Evolutionary conservation across 2,888 invertebrate species (phyloP).

Genomic region (Drosophila fulvimacula): DNA sequence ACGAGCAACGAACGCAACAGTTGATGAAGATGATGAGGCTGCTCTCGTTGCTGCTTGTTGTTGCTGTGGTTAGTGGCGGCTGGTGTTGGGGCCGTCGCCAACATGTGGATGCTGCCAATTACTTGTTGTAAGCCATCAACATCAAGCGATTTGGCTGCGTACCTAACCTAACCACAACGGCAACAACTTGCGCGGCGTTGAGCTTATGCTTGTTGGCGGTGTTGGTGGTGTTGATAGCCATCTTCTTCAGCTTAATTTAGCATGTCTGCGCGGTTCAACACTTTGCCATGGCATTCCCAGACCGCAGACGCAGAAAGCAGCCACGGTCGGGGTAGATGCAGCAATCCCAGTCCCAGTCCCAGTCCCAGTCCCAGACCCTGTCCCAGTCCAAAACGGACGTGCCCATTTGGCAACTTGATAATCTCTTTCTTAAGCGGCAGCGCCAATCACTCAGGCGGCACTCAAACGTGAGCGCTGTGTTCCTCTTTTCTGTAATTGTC

Average conservation of each 20-base stretch:
- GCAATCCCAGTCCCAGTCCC: background rate
- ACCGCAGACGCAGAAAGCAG: constrained; percentile 24
- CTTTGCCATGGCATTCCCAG: constrained; percentile 58
- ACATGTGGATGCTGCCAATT: constrained; percentile 78
- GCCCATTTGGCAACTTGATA: constrained; percentile 81
- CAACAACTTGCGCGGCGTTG: background rate
- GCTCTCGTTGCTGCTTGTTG: constrained; percentile 28
- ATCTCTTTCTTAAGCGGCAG: constrained; percentile 79
- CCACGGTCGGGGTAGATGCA: constrained; percentile 10
- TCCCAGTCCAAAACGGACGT: constrained; percentile 59
- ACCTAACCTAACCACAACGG: constrained; percentile 30
- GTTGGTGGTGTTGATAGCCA: constrained; percentile 78
- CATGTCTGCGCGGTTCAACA: constrained; percentile 79
- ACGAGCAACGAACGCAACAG: constrained; percentile 56
- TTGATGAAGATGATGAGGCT: constrained; percentile 65
- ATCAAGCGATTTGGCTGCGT: constrained; percentile 78
- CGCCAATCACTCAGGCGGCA: constrained; percentile 75
- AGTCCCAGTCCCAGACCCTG: constrained; percentile 9
- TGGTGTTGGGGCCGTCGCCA: constrained; percentile 46
- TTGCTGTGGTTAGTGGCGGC: constrained; percentile 24
- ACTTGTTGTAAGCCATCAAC: constrained; percentile 80
- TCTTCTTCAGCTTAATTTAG: constrained; percentile 80
- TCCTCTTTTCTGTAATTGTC: constrained; percentile 80
- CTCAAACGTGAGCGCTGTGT: constrained; percentile 77
- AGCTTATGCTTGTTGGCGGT: constrained; percentile 31